These are phyloP conservation scores for Phrynosoma platyrhinos DNA, from an alignment of 2,113 vertebrate species.

Conservation along the genomic window DNA sequence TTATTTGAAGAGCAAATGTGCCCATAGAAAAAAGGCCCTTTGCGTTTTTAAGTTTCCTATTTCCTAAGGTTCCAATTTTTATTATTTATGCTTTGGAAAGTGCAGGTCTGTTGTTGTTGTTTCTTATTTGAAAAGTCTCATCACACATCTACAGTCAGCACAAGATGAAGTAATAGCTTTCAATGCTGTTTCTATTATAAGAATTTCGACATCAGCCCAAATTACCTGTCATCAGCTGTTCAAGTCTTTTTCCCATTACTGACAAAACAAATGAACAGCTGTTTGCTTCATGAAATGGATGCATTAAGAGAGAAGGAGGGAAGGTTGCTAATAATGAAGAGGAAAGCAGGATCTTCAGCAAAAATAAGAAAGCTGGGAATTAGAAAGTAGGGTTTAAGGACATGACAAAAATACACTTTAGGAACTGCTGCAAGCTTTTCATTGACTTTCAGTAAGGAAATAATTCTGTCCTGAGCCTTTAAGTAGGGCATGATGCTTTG, in stretches of 20 bases:
- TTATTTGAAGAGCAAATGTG: neutral
- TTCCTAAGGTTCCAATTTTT: slow-evolving; percentile 63
- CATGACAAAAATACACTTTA: slow-evolving; percentile 43
- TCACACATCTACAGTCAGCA: slow-evolving; percentile 66
- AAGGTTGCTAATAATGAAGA: slow-evolving; percentile 40
- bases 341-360: slow-evolving; percentile 55
- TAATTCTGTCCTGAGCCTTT: slow-evolving; percentile 25
- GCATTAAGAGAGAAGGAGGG: slow-evolving; percentile 20
- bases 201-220: slow-evolving; percentile 68
- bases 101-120: slow-evolving; percentile 60
- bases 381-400: slow-evolving; percentile 6
- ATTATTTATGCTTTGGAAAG: slow-evolving; percentile 71
- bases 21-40: neutral
- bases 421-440: neutral
- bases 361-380: slow-evolving; percentile 32
- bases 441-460: slow-evolving; percentile 3
- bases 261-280: slow-evolving; percentile 74
- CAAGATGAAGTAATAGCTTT: slow-evolving; percentile 75
- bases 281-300: slow-evolving; percentile 64
- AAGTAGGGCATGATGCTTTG: slow-evolving; percentile 23
- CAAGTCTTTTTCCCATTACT: slow-evolving; percentile 69
- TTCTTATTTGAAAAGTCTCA: slow-evolving; percentile 65
- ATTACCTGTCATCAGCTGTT: slow-evolving; percentile 75
- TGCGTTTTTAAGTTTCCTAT: slow-evolving; percentile 46
- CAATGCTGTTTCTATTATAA: slow-evolving; percentile 64